Evolutionary conservation across 2,888 invertebrate species (phyloP).

Genomic region (Galeopsomyia nigrocyanea): DNA sequence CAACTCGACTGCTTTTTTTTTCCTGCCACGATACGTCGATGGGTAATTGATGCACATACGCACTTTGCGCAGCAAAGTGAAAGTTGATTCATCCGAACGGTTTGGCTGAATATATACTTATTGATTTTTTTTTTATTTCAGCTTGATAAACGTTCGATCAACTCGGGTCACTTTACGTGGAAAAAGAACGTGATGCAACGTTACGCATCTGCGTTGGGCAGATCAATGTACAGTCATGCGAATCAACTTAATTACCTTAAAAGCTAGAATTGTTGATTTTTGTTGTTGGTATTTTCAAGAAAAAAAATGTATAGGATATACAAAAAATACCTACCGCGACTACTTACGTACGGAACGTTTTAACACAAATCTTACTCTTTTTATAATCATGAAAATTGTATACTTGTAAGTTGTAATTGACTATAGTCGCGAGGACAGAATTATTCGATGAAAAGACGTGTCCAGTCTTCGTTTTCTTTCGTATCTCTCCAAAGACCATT

Average conservation of each 20-base stretch:
- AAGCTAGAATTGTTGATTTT: slow-evolving; percentile 57
- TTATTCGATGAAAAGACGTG: slow-evolving; percentile 64
- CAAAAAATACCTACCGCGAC: slow-evolving; percentile 75
- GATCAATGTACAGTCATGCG: neutral
- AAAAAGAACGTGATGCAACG: slow-evolving; percentile 39
- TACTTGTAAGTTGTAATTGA: slow-evolving; percentile 63
- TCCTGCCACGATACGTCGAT: no score
- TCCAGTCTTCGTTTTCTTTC: slow-evolving; percentile 64
- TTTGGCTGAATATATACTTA: no score
- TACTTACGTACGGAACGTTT: slow-evolving; percentile 72
- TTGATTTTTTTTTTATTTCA: neutral
- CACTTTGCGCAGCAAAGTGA: no score
- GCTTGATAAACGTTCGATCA: slow-evolving; percentile 1
- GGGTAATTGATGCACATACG: no score
- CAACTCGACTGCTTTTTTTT: slow-evolving; percentile 20
- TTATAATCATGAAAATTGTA: slow-evolving; percentile 63
- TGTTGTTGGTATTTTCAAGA: slow-evolving; percentile 55
- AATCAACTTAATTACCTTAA: slow-evolving; percentile 58
- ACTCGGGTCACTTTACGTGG: slow-evolving; percentile 14
- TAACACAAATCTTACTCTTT: slow-evolving; percentile 68
- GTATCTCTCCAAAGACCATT: slow-evolving; percentile 64
- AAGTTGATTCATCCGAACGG: no score
- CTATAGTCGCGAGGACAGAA: slow-evolving; percentile 64
- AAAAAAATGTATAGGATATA: slow-evolving; percentile 63
- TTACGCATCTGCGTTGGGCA: slow-evolving; percentile 2